Conservation (phyloP, 2,797 vertebrate genomes). For the Crax fasciolata region DNA sequence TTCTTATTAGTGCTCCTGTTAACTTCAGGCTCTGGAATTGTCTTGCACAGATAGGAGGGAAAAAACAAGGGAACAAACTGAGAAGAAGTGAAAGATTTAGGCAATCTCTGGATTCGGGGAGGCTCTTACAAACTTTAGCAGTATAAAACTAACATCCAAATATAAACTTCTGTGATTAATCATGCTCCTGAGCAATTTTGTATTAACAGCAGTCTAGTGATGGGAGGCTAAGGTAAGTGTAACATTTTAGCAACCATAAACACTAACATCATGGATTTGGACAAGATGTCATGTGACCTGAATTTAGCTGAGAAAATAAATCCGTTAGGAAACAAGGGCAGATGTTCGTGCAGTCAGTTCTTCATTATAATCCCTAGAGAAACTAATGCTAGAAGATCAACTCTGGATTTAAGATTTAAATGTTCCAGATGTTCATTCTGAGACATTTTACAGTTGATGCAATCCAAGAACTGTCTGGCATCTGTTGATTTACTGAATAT, state of each 20-base stretch:
- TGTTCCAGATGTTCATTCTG: constrained; percentile 67
- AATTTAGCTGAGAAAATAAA: constrained; percentile 22
- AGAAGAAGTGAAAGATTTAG: neutral
- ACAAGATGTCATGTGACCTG: constrained; percentile 7
- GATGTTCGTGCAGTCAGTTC: constrained; percentile 67
- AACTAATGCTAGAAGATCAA: constrained; percentile 14
- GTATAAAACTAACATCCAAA: neutral
- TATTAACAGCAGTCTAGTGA: neutral
- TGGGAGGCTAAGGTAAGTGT: neutral
- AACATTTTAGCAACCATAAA: neutral
- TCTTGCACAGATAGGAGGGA: neutral
- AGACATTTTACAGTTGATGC: constrained; percentile 56
- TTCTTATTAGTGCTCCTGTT: neutral
- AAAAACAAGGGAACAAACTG: neutral
- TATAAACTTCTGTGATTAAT: neutral
- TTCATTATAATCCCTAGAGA: constrained; percentile 23
- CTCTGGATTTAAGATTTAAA: constrained; percentile 69
- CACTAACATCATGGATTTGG: neutral
- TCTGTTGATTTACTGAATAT: constrained; percentile 52
- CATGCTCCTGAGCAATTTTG: neutral
- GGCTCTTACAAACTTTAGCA: neutral
- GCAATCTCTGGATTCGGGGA: neutral
- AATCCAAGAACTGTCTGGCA: constrained; percentile 34
- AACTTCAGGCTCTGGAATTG: neutral
- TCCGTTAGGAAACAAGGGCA: constrained; percentile 28